Conservation (phyloP, 2,888 invertebrate species). For the Teinopalpus imperialis region DNA sequence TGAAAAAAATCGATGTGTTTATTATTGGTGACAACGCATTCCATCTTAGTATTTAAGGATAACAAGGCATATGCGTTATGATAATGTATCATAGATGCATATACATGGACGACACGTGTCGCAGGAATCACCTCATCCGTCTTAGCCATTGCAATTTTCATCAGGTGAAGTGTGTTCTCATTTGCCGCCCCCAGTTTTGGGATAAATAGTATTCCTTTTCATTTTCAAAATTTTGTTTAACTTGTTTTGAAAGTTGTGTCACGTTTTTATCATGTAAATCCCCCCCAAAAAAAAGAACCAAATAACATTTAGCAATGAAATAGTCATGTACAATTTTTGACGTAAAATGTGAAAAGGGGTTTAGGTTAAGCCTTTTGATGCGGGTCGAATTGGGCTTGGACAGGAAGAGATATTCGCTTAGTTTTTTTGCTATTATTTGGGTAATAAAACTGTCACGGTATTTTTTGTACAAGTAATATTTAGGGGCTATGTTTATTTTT, state of each 20-base stretch:
- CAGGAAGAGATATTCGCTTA: conserved; percentile 68
- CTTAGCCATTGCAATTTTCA: too few relatives aligned
- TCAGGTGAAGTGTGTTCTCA: too few relatives aligned
- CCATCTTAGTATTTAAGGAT: too few relatives aligned
- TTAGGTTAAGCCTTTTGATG: conserved; percentile 75
- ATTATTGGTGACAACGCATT: too few relatives aligned
- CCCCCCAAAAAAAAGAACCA: conserved; percentile 65
- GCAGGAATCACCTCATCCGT: too few relatives aligned
- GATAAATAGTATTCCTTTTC: too few relatives aligned
- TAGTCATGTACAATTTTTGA: conserved; percentile 71
- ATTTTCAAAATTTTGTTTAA: too few relatives aligned
- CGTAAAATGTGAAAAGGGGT: conserved; percentile 77
- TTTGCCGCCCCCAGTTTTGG: too few relatives aligned
- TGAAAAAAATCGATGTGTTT: too few relatives aligned
- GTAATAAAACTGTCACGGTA: conserved; percentile 75
- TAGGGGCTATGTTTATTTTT: conserved; percentile 29
- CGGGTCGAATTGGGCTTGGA: conserved; percentile 78
- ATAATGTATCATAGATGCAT: too few relatives aligned
- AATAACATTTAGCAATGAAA: conserved; percentile 72
- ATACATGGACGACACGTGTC: too few relatives aligned
- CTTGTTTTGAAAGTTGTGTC: conserved; percentile 25
- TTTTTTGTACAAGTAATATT: conserved; percentile 67
- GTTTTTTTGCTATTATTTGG: conserved; percentile 71
- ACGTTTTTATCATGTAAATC: conserved; percentile 39
- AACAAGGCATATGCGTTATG: too few relatives aligned